These are phyloP conservation scores for Drosophila pegasa DNA, from an alignment of 2,888 invertebrate species.

Conservation along the genomic window DNA sequence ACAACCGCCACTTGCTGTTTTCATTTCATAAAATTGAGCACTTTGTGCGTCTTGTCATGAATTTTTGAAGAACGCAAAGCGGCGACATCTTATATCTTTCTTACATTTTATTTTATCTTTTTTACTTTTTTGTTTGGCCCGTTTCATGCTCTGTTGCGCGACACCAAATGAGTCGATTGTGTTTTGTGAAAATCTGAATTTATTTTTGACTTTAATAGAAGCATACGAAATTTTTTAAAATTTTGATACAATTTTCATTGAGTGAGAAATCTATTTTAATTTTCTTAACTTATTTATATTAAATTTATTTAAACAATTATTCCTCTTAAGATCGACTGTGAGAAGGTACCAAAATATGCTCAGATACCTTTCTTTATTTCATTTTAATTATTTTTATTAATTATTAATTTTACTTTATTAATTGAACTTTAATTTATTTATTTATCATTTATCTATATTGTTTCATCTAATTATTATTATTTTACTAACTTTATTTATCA, in stretches of 20 bases:
- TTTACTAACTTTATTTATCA: background rate
- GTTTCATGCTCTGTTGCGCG: background rate
- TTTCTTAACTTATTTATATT: too few species aligned
- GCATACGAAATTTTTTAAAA: too few species aligned
- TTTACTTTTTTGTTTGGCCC: slow-evolving; percentile 2
- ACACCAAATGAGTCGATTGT: background rate
- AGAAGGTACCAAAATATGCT: too few species aligned
- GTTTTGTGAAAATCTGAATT: background rate
- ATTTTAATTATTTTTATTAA: too few species aligned
- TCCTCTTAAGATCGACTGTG: too few species aligned
- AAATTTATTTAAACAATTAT: too few species aligned
- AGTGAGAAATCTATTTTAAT: background rate
- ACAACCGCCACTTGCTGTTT: slow-evolving; percentile 63
- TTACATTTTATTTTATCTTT: slow-evolving; percentile 18
- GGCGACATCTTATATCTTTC: slow-evolving; percentile 52
- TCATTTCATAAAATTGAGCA: slow-evolving; percentile 77
- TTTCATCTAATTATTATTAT: too few species aligned
- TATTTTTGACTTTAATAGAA: background rate
- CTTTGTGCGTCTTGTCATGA: slow-evolving; percentile 76
- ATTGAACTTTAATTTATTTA: too few species aligned
- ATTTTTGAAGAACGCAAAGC: slow-evolving; percentile 73
- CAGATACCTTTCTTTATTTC: too few species aligned
- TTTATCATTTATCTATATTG: too few species aligned
- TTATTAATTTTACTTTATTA: too few species aligned
- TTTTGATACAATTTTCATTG: too few species aligned